Conservation (phyloP, 2,113 vertebrate genomes). For the Riparia riparia region DNA sequence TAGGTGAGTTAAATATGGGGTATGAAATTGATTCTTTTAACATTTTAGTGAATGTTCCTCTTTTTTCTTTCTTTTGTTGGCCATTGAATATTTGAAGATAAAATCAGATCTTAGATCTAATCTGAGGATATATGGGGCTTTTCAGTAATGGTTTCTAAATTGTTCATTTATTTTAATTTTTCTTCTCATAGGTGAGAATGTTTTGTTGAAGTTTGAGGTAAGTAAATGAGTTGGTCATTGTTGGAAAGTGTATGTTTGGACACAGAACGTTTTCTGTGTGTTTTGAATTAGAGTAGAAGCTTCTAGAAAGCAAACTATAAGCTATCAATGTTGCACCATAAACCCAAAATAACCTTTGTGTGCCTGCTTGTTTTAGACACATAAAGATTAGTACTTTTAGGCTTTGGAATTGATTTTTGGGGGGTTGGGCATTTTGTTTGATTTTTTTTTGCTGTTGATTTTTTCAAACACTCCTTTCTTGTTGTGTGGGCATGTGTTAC, state of each 20-base stretch:
- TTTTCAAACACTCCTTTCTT: neutral
- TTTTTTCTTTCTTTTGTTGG: neutral
- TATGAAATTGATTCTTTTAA: neutral
- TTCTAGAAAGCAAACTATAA: neutral
- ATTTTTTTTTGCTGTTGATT: neutral
- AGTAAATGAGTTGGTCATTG: neutral
- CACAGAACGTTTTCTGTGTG: neutral
- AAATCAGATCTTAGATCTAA: neutral
- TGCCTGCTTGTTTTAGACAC: neutral
- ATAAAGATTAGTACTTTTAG: neutral
- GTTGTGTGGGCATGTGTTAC: neutral
- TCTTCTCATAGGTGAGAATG: neutral
- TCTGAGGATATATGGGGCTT: neutral
- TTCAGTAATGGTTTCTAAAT: neutral
- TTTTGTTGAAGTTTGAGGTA: neutral
- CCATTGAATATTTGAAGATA: neutral
- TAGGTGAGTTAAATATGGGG: neutral
- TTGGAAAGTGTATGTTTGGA: neutral
- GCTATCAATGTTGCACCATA: neutral
- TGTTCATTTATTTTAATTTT: neutral
- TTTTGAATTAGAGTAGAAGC: neutral
- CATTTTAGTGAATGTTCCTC: neutral
- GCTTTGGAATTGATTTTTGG: neutral
- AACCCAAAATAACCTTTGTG: neutral
- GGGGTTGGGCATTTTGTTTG: accelerated